Evolutionary conservation across 2,113 vertebrate genomes (phyloP).

Genomic region (Brachirus orientalis): DNA sequence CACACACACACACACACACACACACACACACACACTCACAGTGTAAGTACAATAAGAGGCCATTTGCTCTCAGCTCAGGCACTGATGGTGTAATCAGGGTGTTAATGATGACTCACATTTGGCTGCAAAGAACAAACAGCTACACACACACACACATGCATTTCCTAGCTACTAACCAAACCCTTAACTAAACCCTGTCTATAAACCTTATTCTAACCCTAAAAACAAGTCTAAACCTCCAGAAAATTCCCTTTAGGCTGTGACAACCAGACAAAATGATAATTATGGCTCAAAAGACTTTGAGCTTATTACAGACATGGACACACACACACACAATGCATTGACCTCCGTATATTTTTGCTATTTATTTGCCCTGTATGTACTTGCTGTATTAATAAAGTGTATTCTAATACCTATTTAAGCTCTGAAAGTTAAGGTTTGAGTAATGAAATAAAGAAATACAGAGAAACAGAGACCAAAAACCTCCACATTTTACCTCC

Average conservation of each 20-base stretch:
- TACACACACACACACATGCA: conserved; percentile 8
- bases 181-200: not conserved
- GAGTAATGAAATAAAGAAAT: not conserved
- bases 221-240: too few relatives aligned
- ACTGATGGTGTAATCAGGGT: conserved; percentile 64
- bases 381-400: too few relatives aligned
- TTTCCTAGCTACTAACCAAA: too few relatives aligned
- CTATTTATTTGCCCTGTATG: too few relatives aligned
- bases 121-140: conserved; percentile 66
- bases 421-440: not conserved
- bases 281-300: too few relatives aligned
- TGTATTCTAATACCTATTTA: not conserved
- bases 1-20: not conserved
- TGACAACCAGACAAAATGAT: too few relatives aligned
- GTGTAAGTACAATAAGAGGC: conserved; percentile 54
- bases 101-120: conserved; percentile 79
- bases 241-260: too few relatives aligned
- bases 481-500: not conserved
- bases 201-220: too few relatives aligned
- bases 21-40: not conserved
- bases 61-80: conserved; percentile 76
- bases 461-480: too few relatives aligned
- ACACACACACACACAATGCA: not conserved
- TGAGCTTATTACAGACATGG: too few relatives aligned
- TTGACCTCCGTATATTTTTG: too few relatives aligned